Percentiles rank a stretch among this genome's conserved stretches.
These are phyloP conservation scores for Dunckerocampus dactyliophorus DNA, from an alignment of 2,113 vertebrate genomes.

Conservation along the genomic window DNA sequence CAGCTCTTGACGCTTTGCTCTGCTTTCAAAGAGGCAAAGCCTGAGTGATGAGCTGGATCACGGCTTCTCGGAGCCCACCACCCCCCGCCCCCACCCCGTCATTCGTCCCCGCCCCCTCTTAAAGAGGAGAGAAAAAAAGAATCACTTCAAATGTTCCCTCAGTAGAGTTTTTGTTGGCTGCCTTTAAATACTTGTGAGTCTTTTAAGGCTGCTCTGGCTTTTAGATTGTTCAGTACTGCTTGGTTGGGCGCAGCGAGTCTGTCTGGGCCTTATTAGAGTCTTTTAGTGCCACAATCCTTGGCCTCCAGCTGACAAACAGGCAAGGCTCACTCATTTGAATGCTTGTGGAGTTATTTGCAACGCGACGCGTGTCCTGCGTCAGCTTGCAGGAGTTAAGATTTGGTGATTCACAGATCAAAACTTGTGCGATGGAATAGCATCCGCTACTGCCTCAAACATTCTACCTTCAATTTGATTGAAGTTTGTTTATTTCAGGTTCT, in stretches of 20 bases:
- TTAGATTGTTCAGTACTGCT: slow-evolving; percentile 21
- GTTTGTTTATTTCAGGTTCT: no score
- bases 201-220: slow-evolving; percentile 17
- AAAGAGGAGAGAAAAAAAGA: not conserved
- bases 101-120: no score
- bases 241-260: slow-evolving; percentile 26
- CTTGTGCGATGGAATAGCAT: no score
- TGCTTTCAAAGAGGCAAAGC: slow-evolving; percentile 3
- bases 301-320: slow-evolving; percentile 44
- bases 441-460: no score
- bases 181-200: slow-evolving; percentile 7
- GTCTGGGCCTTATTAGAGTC: slow-evolving; percentile 56
- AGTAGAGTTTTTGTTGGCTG: not conserved
- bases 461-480: no score
- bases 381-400: no score
- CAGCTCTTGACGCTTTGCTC: no score
- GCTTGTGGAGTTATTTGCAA: no score
- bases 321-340: slow-evolving; percentile 37
- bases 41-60: not conserved
- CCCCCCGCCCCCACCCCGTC: no score
- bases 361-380: no score
- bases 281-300: slow-evolving; percentile 44
- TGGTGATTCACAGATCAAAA: no score
- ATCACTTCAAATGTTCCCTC: not conserved
- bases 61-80: not conserved